These are phyloP conservation scores for Lampris incognitus DNA, from an alignment of 2,113 vertebrate species.

Conservation along the genomic window DNA sequence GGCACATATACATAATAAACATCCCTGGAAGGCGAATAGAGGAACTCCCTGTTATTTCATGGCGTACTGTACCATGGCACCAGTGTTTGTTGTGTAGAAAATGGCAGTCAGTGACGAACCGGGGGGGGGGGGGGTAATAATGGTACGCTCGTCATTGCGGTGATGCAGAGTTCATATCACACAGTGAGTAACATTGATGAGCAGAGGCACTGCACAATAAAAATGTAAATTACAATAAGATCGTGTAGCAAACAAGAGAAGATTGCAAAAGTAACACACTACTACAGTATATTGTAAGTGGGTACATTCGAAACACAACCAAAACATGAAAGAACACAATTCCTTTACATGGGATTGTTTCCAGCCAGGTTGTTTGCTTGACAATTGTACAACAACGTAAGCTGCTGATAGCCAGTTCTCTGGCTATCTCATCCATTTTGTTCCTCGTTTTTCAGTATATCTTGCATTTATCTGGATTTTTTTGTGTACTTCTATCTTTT, in stretches of 20 bases:
- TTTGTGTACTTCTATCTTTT: neutral
- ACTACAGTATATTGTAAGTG: conserved; percentile 38
- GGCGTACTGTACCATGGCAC: neutral
- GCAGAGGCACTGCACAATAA: neutral
- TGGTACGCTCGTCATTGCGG: neutral
- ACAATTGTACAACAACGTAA: conserved; percentile 12
- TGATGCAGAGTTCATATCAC: neutral
- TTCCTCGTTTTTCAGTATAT: no score
- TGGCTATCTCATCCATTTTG: no score
- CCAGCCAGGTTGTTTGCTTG: conserved; percentile 8
- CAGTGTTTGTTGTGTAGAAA: neutral
- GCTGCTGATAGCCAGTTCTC: no score
- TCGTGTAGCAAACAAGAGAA: conserved; percentile 9
- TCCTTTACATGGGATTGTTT: neutral
- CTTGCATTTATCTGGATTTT: neutral
- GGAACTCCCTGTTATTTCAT: neutral
- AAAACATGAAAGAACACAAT: conserved; percentile 50
- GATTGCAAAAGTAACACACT: conserved; percentile 8
- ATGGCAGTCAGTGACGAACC: neutral
- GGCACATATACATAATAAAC: neutral
- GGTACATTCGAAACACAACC: conserved; percentile 73
- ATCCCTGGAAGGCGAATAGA: neutral
- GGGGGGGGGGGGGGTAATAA: neutral
- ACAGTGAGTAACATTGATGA: neutral
- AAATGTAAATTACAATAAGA: neutral